Evolutionary conservation across 1,140 invertebrate species (phyloP).

Genomic region (Sitophilus oryzae): DNA sequence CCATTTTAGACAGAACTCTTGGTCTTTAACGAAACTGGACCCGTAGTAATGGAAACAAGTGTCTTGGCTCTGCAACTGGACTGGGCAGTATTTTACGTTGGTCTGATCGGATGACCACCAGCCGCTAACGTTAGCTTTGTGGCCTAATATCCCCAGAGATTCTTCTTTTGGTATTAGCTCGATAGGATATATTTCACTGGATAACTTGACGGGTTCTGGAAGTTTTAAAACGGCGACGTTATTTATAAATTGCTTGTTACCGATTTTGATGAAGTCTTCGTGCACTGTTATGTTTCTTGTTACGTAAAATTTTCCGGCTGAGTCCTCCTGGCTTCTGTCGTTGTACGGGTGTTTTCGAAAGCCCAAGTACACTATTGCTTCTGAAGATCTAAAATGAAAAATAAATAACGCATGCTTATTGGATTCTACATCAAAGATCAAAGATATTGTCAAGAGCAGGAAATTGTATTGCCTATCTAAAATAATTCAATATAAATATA

Average conservation of each 20-base stretch:
- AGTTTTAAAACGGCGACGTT: slow-evolving; percentile 9
- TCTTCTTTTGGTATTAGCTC: slow-evolving; percentile 7
- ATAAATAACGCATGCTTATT: no score
- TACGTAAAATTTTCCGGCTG: not conserved
- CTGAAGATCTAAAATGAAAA: not conserved
- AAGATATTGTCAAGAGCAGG: no score
- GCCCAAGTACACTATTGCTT: not conserved
- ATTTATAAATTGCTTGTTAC: slow-evolving; percentile 2
- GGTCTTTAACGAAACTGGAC: not conserved
- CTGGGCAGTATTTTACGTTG: not conserved
- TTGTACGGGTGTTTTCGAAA: not conserved
- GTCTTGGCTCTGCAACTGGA: slow-evolving; percentile 2
- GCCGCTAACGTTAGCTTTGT: slow-evolving; percentile 1
- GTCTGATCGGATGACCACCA: not conserved
- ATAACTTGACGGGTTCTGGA: not conserved
- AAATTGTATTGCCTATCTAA: no score
- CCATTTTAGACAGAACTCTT: slow-evolving; percentile 6
- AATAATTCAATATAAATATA: no score
- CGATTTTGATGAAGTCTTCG: slow-evolving; percentile 6
- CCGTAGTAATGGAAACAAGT: slow-evolving; percentile 6
- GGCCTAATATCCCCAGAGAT: no score
- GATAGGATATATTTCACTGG: not conserved
- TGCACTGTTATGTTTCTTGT: slow-evolving; percentile 1
- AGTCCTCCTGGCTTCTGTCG: not conserved
- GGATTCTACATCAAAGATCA: no score